phyloP scores from a whole-genome alignment of 2,797 vertebrate species.

The Tolypeutes matacus region DNA sequence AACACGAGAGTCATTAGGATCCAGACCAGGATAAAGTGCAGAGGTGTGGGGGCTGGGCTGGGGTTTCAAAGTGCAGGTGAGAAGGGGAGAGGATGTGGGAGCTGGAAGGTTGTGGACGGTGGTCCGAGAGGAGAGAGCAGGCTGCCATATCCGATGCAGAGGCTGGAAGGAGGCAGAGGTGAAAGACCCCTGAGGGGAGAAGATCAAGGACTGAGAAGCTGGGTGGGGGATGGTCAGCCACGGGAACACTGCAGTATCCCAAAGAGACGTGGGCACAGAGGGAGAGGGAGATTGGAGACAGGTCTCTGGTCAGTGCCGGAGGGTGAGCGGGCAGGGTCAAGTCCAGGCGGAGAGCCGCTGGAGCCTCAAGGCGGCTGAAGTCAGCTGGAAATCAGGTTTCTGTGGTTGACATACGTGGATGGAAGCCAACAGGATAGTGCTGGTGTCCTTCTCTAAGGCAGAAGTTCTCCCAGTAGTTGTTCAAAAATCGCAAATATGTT shows the following conservation, averaged over 20 bases:
- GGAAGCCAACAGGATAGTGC: neutral
- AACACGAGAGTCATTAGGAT: conserved; percentile 86
- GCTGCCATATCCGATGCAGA: neutral
- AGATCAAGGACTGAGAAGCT: neutral
- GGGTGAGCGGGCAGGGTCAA: no score
- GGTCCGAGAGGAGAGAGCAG: neutral
- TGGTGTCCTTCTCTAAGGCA: neutral
- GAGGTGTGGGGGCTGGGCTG: neutral
- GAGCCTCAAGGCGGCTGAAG: neutral
- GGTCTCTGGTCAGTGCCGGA: neutral
- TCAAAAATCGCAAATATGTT: neutral
- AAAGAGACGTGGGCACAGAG: neutral
- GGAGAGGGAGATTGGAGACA: neutral
- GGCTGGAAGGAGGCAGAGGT: neutral
- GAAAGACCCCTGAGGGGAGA: neutral
- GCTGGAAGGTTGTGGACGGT: neutral
- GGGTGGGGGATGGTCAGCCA: neutral
- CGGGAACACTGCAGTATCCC: neutral
- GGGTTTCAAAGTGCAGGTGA: neutral
- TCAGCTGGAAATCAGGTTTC: neutral
- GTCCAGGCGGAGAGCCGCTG: neutral
- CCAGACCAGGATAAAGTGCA: conserved; percentile 75
- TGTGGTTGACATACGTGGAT: neutral
- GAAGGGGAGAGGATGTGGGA: neutral
- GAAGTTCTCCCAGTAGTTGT: neutral